Conservation (phyloP, 2,113 vertebrate species). For the Sisor rabdophorus region DNA sequence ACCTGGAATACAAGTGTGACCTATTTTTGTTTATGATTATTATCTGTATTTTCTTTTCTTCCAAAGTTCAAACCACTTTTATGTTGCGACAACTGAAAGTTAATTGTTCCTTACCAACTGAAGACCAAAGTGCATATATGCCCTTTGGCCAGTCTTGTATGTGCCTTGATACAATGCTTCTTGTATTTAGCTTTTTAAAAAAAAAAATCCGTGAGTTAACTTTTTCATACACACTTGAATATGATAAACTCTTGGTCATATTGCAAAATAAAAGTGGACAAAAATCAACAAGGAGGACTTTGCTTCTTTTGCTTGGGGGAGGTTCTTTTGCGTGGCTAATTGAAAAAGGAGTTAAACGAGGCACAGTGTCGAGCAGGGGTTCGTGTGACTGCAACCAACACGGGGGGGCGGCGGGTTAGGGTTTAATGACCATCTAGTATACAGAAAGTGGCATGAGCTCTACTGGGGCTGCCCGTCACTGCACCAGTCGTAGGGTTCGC, state of each 20-base stretch:
- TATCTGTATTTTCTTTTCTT: slow-evolving; percentile 63
- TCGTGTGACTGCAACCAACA: slow-evolving; percentile 53
- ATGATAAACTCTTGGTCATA: slow-evolving; percentile 96
- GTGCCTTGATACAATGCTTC: slow-evolving; percentile 99
- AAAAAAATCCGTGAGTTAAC: slow-evolving; percentile 77
- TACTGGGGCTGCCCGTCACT: slow-evolving; percentile 58
- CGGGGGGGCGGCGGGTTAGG: slow-evolving; percentile 46
- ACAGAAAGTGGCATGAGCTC: slow-evolving; percentile 57
- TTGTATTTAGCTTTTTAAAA: slow-evolving; percentile 97
- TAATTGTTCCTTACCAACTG: slow-evolving; percentile 84
- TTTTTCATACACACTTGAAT: slow-evolving; percentile 92
- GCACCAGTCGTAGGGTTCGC: slow-evolving; percentile 24
- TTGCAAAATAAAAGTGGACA: slow-evolving; percentile 89
- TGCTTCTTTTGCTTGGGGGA: slow-evolving; percentile 41
- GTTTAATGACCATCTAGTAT: slow-evolving; percentile 64
- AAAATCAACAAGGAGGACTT: slow-evolving; percentile 65
- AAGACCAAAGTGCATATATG: slow-evolving; percentile 99
- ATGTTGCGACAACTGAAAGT: slow-evolving; percentile 86
- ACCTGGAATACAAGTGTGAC: slow-evolving; percentile 71
- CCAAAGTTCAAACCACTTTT: slow-evolving; percentile 72
- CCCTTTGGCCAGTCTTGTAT: slow-evolving; percentile 99
- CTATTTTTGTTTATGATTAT: slow-evolving; percentile 75
- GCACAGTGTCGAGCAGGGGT: slow-evolving; percentile 57
- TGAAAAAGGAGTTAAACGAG: slow-evolving; percentile 53
- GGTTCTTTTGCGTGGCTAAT: slow-evolving; percentile 55